These are phyloP conservation scores for Botrylloides violaceus DNA, from an alignment of 23 tunicate species.

Conservation along the genomic window DNA sequence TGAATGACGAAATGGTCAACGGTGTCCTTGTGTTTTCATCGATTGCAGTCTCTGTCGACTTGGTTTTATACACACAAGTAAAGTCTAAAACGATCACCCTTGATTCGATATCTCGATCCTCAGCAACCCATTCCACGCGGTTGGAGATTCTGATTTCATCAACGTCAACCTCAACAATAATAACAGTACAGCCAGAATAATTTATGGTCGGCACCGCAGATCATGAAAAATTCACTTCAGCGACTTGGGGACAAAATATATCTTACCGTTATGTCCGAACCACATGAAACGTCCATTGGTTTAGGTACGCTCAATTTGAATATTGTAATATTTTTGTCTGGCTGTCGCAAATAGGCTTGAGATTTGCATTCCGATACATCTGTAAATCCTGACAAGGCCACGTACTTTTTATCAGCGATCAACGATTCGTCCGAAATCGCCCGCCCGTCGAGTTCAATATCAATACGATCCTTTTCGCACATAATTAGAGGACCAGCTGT, in stretches of 20 bases:
- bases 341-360: not conserved
- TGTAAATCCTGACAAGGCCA: slow-evolving; percentile 38
- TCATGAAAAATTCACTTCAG: too few species aligned
- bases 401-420: slow-evolving; percentile 17
- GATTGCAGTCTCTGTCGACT: slow-evolving; percentile 23
- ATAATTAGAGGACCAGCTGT: slow-evolving; percentile 48
- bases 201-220: too few species aligned
- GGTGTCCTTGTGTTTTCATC: slow-evolving; percentile 16
- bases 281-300: slow-evolving; percentile 57
- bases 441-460: slow-evolving; percentile 36
- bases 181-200: too few species aligned
- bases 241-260: too few species aligned
- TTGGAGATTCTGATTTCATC: slow-evolving; percentile 44
- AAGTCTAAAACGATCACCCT: slow-evolving; percentile 55
- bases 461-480: slow-evolving; percentile 42
- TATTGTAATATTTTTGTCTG: slow-evolving; percentile 17
- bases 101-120: slow-evolving; percentile 34
- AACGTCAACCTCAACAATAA: slow-evolving; percentile 29
- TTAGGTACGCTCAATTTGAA: slow-evolving; percentile 35
- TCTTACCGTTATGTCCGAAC: slow-evolving; percentile 50
- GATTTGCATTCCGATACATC: slow-evolving; percentile 10
- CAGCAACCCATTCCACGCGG: slow-evolving; percentile 45
- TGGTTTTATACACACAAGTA: slow-evolving; percentile 47
- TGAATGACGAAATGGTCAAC: slow-evolving; percentile 24
- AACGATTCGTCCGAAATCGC: slow-evolving; percentile 42